Conservation (phyloP, 2,797 vertebrate genomes). For the Sebastes miniatus region DNA sequence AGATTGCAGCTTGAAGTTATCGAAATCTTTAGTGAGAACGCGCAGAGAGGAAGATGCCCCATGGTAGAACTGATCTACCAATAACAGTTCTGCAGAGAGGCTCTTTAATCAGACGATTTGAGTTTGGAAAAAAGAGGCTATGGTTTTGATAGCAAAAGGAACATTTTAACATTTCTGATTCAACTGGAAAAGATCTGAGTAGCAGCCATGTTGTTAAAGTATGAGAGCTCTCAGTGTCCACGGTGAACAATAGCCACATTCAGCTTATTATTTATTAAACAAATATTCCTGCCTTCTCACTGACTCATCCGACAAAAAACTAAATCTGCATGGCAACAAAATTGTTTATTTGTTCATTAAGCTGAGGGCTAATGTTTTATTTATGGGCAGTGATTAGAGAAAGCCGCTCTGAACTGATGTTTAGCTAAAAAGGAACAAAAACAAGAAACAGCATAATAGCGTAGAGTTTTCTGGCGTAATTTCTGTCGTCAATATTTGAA, state of each 20-base stretch:
- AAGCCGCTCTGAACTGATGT: conserved; percentile 88
- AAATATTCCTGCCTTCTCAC: conserved; percentile 78
- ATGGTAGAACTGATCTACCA: conserved; percentile 51
- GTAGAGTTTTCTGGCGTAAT: conserved; percentile 85
- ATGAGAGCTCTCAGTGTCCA: not conserved
- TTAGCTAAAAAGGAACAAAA: conserved; percentile 88
- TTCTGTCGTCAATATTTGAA: conserved; percentile 92
- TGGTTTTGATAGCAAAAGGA: conserved; percentile 17
- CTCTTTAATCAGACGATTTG: conserved; percentile 38
- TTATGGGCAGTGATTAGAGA: conserved; percentile 87
- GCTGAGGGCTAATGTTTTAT: conserved; percentile 92
- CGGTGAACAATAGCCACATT: not conserved
- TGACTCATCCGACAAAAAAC: conserved; percentile 87
- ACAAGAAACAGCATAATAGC: conserved; percentile 84
- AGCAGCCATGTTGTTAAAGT: not conserved
- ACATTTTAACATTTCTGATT: conserved; percentile 26
- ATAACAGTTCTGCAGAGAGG: conserved; percentile 37
- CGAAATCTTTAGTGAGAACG: conserved; percentile 23
- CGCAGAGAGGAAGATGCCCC: conserved; percentile 33
- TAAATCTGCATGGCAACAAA: conserved; percentile 77
- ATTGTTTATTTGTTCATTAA: conserved; percentile 89
- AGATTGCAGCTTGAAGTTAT: conserved; percentile 42
- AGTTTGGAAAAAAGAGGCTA: not conserved
- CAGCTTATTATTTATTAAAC: conserved; percentile 31
- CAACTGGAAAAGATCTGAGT: conserved; percentile 6